Conservation (phyloP, 2,113 vertebrate species). For the Strix uralensis region DNA sequence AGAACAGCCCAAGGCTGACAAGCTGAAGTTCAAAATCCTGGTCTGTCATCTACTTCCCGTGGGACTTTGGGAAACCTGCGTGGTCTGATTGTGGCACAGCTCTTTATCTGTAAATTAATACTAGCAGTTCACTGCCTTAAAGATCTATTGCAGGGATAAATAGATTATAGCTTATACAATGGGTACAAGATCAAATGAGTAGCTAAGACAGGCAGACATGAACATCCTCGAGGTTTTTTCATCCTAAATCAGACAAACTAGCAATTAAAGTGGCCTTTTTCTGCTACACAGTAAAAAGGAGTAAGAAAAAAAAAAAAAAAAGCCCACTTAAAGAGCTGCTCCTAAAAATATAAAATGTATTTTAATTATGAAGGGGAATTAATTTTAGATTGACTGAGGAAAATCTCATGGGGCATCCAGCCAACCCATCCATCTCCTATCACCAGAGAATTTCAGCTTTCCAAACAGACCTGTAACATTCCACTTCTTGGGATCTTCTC, state of each 20-base stretch:
- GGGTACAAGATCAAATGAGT: slow-evolving; percentile 8
- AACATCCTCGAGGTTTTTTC: background rate
- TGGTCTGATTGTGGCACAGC: background rate
- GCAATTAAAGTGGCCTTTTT: slow-evolving; percentile 23
- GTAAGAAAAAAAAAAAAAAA: background rate
- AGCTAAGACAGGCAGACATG: background rate
- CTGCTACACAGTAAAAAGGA: background rate
- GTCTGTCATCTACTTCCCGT: fast-evolving
- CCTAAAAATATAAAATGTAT: slow-evolving; percentile 48
- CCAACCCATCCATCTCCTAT: slow-evolving; percentile 58
- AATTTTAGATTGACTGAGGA: slow-evolving; percentile 55
- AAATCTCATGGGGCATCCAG: slow-evolving; percentile 38
- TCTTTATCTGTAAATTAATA: background rate
- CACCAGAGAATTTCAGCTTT: slow-evolving; percentile 51
- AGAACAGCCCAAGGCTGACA: background rate
- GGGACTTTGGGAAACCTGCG: background rate
- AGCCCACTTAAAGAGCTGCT: background rate
- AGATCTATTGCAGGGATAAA: background rate
- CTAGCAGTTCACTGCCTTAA: background rate
- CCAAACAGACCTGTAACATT: slow-evolving; percentile 36
- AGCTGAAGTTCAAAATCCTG: background rate
- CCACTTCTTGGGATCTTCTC: slow-evolving; percentile 9
- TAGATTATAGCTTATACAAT: background rate
- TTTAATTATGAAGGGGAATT: slow-evolving; percentile 62
- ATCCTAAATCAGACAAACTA: background rate